phyloP scores from a whole-genome alignment of 2,888 invertebrate genomes.

The Mythimna impura region DNA sequence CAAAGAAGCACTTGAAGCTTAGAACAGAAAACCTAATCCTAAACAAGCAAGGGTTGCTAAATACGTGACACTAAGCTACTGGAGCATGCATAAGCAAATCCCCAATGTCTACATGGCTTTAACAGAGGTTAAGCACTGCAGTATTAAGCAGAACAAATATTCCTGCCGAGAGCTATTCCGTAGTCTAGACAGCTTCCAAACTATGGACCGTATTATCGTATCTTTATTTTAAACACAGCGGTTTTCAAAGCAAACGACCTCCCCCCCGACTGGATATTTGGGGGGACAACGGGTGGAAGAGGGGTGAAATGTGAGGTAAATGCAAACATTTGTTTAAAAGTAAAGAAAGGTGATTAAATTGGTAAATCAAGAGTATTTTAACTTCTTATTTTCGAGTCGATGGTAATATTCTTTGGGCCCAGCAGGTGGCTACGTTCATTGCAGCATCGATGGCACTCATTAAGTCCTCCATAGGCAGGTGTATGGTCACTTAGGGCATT shows the following conservation, averaged over 20 bases:
- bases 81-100: constrained; percentile 37
- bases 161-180: constrained; percentile 48
- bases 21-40: constrained; percentile 30
- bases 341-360: constrained; percentile 2
- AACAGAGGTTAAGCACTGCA: constrained; percentile 43
- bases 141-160: constrained; percentile 60
- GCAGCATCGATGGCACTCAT: too few species aligned
- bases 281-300: constrained; percentile 22
- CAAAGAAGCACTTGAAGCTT: constrained; percentile 2
- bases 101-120: constrained; percentile 36
- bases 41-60: constrained; percentile 20
- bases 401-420: too few species aligned
- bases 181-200: constrained; percentile 69
- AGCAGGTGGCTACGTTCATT: too few species aligned
- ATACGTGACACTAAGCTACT: constrained; percentile 53
- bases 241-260: constrained; percentile 54
- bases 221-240: constrained; percentile 59
- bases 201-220: constrained; percentile 52
- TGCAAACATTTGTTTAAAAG: constrained; percentile 16
- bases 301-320: constrained; percentile 11
- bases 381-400: background rate
- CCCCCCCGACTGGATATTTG: constrained; percentile 26
- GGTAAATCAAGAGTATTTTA: background rate
- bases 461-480: too few species aligned
- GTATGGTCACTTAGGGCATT: too few species aligned